A percentile compares a stretch with the other conserved stretches of the same genome.
These are phyloP conservation scores for Luperina testacea DNA, from an alignment of 2,888 invertebrate species.

Conservation along the genomic window DNA sequence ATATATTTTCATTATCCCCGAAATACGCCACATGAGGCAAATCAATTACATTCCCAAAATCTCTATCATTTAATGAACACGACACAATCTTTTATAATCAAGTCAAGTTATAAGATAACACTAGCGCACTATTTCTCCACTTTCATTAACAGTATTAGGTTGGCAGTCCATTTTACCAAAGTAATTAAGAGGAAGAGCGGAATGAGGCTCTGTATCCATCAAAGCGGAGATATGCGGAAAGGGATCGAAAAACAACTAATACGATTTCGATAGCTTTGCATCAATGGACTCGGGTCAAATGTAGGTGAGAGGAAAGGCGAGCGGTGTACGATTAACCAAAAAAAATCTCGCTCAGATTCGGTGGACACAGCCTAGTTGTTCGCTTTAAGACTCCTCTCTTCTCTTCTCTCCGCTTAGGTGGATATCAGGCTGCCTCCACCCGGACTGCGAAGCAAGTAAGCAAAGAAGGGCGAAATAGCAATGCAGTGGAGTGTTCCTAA, in stretches of 20 bases:
- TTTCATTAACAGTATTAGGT: neutral
- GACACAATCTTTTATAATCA: slow-evolving; percentile 9
- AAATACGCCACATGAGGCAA: neutral
- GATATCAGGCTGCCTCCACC: neutral
- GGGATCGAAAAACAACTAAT: neutral
- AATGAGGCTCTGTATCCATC: neutral
- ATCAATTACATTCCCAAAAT: slow-evolving; percentile 16
- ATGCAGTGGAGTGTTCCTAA: neutral
- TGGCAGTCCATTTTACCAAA: neutral
- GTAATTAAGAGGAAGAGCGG: neutral
- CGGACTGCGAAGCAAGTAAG: neutral
- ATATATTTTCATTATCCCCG: neutral
- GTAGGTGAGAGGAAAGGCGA: neutral
- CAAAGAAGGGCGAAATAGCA: neutral
- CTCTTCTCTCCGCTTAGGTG: neutral
- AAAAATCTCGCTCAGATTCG: neutral
- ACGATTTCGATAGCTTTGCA: neutral
- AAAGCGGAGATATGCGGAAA: neutral
- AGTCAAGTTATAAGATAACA: slow-evolving; percentile 11
- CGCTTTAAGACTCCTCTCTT: neutral
- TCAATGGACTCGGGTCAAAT: neutral
- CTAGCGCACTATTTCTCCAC: neutral
- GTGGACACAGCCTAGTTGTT: neutral
- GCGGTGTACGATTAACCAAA: neutral
- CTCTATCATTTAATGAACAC: neutral